Conservation (phyloP, 1,140 invertebrate species). For the Solenopsis invicta region DNA sequence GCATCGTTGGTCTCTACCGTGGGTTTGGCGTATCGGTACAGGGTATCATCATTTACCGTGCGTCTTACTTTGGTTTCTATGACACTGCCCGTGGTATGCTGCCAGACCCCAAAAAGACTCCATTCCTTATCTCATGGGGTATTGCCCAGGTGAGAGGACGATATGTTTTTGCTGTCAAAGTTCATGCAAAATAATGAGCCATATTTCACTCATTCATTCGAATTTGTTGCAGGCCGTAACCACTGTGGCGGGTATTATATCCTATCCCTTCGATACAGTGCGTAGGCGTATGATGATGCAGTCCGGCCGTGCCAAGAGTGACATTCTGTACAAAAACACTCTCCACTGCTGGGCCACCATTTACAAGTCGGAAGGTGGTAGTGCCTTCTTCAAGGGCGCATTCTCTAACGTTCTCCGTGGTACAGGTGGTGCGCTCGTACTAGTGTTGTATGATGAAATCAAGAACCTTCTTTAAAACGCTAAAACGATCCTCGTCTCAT, state of each 20-base stretch:
- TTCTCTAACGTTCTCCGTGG: slow-evolving; percentile 93
- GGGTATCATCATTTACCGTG: slow-evolving; percentile 95
- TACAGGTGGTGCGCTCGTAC: slow-evolving; percentile 92
- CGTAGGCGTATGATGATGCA: slow-evolving; percentile 97
- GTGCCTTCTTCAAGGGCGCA: slow-evolving; percentile 94
- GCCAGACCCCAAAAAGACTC: slow-evolving; percentile 93
- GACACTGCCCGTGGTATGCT: slow-evolving; percentile 96
- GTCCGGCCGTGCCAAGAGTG: slow-evolving; percentile 90
- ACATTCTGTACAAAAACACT: slow-evolving; percentile 92
- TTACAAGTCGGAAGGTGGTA: slow-evolving; percentile 89
- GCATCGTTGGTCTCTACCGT: slow-evolving; percentile 94
- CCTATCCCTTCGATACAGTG: slow-evolving; percentile 96
- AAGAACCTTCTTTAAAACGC: slow-evolving; percentile 89
- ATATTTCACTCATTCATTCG: neutral
- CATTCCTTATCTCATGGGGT: slow-evolving; percentile 91
- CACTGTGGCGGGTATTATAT: slow-evolving; percentile 92
- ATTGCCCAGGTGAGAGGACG: slow-evolving; percentile 91
- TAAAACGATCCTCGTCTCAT: slow-evolving; percentile 80
- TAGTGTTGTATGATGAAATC: slow-evolving; percentile 93
- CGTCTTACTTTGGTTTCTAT: slow-evolving; percentile 97
- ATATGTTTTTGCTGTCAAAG: neutral
- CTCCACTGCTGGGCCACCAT: slow-evolving; percentile 92
- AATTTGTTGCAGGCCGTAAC: slow-evolving; percentile 88
- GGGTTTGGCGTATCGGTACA: slow-evolving; percentile 97
- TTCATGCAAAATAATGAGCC: neutral